These are phyloP conservation scores for Julus scanicus DNA, from an alignment of 2,888 invertebrate species.

Conservation along the genomic window DNA sequence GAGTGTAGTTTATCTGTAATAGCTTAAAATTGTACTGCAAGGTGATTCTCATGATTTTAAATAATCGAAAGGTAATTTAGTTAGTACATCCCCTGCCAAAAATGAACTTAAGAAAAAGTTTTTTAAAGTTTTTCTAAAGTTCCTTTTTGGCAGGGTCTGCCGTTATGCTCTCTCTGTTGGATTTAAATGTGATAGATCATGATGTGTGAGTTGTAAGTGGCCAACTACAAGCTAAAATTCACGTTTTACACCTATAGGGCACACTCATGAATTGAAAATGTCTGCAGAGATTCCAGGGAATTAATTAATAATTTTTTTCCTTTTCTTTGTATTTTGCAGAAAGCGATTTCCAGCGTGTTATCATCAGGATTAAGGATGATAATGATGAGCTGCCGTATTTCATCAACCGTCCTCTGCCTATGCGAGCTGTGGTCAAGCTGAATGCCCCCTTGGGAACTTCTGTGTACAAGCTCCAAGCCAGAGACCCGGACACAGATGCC, in stretches of 20 bases:
- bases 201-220: neutral
- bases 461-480: slow-evolving; percentile 95
- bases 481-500: slow-evolving; percentile 96
- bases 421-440: slow-evolving; percentile 96
- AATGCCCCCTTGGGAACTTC: slow-evolving; percentile 96
- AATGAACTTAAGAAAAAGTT: too few relatives aligned
- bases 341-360: slow-evolving; percentile 94
- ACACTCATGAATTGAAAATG: neutral
- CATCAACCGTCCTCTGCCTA: slow-evolving; percentile 95
- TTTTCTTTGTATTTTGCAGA: slow-evolving; percentile 70
- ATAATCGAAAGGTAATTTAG: too few relatives aligned
- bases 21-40: too few relatives aligned
- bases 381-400: slow-evolving; percentile 98
- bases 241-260: neutral
- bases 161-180: too few relatives aligned
- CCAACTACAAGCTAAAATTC: neutral
- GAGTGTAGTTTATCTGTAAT: too few relatives aligned
- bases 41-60: too few relatives aligned
- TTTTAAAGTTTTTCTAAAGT: too few relatives aligned
- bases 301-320: neutral
- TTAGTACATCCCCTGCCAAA: too few relatives aligned
- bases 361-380: slow-evolving; percentile 93
- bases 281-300: neutral
- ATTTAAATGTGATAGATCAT: too few relatives aligned
- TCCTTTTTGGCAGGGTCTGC: too few relatives aligned